These are phyloP conservation scores for Phorcus lineatus DNA, from an alignment of 2,888 invertebrate genomes.

Conservation along the genomic window DNA sequence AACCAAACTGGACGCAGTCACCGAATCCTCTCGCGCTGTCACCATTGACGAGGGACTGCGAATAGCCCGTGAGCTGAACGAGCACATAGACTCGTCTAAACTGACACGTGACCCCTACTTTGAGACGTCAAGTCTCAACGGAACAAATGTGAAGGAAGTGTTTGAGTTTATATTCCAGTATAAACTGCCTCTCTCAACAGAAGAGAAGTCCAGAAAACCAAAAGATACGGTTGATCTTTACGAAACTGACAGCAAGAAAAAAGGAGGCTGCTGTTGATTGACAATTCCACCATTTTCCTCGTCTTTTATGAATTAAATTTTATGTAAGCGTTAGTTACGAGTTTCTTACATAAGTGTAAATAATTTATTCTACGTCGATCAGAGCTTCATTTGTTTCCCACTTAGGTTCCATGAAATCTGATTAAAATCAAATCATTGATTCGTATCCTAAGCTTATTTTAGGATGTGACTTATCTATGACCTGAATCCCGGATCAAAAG, in stretches of 20 bases:
- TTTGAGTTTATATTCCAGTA: conserved; percentile 72
- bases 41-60: conserved; percentile 62
- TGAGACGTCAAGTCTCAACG: conserved; percentile 72
- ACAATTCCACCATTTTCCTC: too few species aligned
- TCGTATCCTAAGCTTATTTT: too few species aligned
- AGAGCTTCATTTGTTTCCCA: too few species aligned
- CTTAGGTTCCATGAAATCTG: too few species aligned
- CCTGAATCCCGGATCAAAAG: too few species aligned
- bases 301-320: too few species aligned
- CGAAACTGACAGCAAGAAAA: conserved; percentile 10
- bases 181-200: conserved; percentile 56
- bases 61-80: conserved; percentile 63
- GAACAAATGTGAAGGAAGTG: conserved; percentile 66
- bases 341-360: too few species aligned
- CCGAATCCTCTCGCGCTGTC: conserved; percentile 52
- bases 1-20: conserved; percentile 67
- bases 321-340: too few species aligned
- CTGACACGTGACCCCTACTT: conserved; percentile 67
- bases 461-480: too few species aligned
- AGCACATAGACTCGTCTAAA: conserved; percentile 51
- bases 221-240: conserved; percentile 32
- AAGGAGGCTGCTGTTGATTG: not conserved
- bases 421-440: too few species aligned
- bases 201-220: conserved; percentile 29
- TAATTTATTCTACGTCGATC: too few species aligned